A percentile compares a stretch with the other conserved stretches of the same genome.
Conservation (phyloP, 2,113 vertebrate genomes). For the Heteronetta atricapilla region DNA sequence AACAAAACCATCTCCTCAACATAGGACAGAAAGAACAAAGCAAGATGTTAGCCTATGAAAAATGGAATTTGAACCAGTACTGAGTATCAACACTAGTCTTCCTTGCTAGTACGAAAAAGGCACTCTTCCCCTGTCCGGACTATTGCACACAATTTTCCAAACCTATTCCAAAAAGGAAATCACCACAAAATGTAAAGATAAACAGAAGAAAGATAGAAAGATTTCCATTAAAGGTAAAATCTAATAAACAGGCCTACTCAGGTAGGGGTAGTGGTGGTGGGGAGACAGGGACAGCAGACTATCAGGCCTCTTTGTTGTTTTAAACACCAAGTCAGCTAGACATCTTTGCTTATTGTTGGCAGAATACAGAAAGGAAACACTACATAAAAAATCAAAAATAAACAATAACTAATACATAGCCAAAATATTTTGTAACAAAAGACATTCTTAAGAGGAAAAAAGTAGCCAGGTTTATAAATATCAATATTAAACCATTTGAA, state of each 20-base stretch:
- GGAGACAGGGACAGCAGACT: not conserved
- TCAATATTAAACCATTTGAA: not conserved
- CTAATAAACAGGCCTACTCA: not conserved
- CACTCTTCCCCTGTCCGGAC: fast-evolving
- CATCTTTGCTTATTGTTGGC: not conserved
- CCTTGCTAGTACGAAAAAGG: not conserved
- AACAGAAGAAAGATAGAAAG: not conserved
- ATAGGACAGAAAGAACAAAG: not conserved
- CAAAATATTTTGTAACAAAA: not conserved
- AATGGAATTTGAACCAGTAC: not conserved
- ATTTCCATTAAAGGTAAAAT: not conserved
- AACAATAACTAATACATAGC: not conserved
- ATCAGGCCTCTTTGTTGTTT: not conserved
- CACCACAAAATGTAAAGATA: not conserved
- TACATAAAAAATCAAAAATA: not conserved
- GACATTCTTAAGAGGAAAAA: not conserved
- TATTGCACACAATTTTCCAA: not conserved
- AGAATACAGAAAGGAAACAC: not conserved
- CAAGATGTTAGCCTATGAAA: not conserved
- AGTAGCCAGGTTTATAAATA: not conserved
- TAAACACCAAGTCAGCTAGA: not conserved
- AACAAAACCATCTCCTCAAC: not conserved
- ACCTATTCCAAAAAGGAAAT: not conserved
- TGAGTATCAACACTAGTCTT: not conserved
- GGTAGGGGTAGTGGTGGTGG: not conserved